phyloP scores from a whole-genome alignment of 37 sponge, comb jelly and placozoan genomes.

The Chondrosia reniformis region DNA sequence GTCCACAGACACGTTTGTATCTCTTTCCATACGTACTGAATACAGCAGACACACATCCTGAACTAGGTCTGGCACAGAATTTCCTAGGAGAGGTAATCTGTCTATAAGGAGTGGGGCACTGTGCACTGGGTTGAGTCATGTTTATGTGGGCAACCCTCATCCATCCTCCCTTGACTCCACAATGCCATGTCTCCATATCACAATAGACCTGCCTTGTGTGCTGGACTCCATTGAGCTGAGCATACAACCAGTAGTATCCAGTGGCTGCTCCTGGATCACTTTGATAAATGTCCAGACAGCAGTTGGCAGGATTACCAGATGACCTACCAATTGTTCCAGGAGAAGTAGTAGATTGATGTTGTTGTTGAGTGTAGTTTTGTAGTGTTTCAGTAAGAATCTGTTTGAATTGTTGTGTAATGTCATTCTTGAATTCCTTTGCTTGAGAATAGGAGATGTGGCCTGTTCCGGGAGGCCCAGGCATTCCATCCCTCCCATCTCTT shows the following conservation, averaged over 20 bases:
- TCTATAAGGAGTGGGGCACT: neutral
- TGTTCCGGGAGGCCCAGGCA: constrained; percentile 1
- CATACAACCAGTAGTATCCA: neutral
- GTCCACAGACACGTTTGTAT: constrained; percentile 2
- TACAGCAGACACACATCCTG: neutral
- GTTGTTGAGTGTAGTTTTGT: too few relatives aligned
- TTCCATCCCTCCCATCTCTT: constrained; percentile 5
- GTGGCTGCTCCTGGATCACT: neutral
- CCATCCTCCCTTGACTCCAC: constrained; percentile 28
- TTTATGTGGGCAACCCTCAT: constrained; percentile 31
- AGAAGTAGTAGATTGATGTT: too few relatives aligned
- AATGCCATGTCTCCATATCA: neutral
- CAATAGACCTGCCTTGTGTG: neutral
- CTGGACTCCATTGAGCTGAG: neutral
- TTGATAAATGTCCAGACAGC: neutral
- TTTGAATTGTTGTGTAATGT: neutral
- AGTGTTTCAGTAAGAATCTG: too few relatives aligned
- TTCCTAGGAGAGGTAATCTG: neutral
- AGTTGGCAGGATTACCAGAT: neutral
- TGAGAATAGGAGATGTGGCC: neutral
- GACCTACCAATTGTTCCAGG: too few relatives aligned
- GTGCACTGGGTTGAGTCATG: constrained; percentile 21
- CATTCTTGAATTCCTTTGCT: neutral
- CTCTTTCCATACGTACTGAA: neutral
- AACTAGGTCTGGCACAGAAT: constrained; percentile 1